Evolutionary conservation across 2,888 invertebrate species (phyloP).

Genomic region (Parnassius orleans): DNA sequence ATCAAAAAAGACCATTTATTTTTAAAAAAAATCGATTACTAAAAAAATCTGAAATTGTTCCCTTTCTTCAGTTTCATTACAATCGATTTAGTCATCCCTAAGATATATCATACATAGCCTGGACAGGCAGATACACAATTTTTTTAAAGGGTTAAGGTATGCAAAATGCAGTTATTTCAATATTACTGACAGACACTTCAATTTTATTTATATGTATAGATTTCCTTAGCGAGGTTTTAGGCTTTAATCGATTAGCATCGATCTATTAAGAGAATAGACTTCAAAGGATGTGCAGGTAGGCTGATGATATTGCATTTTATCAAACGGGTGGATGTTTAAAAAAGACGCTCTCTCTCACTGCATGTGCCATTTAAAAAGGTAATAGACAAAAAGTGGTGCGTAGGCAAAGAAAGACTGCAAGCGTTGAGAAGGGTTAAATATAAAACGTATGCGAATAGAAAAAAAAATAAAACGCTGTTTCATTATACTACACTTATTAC

Average conservation of each 20-base stretch:
- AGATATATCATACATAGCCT: no score
- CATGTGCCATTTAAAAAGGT: conserved; percentile 80
- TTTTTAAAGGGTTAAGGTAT: no score
- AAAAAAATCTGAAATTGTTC: no score
- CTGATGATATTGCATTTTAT: conserved; percentile 77
- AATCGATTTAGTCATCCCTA: no score
- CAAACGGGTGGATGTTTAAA: conserved; percentile 57
- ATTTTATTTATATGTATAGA: not conserved
- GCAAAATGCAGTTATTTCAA: no score
- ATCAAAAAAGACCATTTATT: no score
- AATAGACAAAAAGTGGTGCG: conserved; percentile 63
- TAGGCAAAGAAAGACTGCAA: conserved; percentile 72
- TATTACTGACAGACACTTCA: no score
- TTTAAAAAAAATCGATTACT: no score
- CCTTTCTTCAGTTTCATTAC: no score
- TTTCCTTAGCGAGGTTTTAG: conserved; percentile 9
- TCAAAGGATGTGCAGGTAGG: conserved; percentile 66
- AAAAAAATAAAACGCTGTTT: conserved; percentile 60
- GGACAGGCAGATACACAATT: no score
- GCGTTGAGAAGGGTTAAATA: conserved; percentile 72
- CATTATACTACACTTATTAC: conserved; percentile 41
- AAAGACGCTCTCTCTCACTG: conserved; percentile 68
- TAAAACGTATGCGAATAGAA: conserved; percentile 62
- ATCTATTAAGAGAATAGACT: conserved; percentile 68
- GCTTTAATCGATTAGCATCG: conserved; percentile 69